These are phyloP conservation scores for Crossocerus cetratus DNA, from an alignment of 2,888 invertebrate genomes.

Conservation along the genomic window DNA sequence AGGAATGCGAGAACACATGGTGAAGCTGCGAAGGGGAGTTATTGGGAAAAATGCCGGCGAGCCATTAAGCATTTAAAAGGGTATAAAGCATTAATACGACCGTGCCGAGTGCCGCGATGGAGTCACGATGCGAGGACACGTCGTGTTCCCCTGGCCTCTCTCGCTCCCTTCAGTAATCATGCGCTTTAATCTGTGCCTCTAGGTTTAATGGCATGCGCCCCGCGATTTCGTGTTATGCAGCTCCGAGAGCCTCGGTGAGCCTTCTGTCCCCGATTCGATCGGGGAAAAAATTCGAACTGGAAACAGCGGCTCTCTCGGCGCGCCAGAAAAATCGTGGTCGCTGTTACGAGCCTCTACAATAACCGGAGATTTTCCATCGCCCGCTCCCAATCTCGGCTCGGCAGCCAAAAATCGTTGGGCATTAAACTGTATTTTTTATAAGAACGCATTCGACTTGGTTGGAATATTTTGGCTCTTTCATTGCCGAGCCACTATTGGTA, in stretches of 20 bases:
- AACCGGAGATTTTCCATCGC: no score
- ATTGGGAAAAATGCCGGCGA: neutral
- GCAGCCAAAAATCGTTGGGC: no score
- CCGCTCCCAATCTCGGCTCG: no score
- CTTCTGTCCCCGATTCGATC: conserved; percentile 18
- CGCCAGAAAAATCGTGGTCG: no score
- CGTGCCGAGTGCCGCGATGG: neutral
- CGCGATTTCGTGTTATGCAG: conserved; percentile 37
- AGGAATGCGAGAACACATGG: neutral
- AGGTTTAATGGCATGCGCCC: conserved; percentile 35
- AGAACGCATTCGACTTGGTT: no score
- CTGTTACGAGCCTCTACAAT: no score
- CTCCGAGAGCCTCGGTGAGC: neutral
- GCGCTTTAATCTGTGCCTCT: conserved; percentile 44
- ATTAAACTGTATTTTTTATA: no score
- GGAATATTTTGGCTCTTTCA: no score
- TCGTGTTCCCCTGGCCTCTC: neutral
- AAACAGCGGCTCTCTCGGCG: neutral
- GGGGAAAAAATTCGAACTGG: conserved; percentile 14
- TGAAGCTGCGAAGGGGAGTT: neutral
- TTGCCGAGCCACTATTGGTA: no score
- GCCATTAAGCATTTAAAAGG: conserved; percentile 29
- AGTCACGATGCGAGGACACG: neutral
- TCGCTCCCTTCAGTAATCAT: conserved; percentile 14
- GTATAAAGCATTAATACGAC: conserved; percentile 23